Conservation (phyloP, 2,888 invertebrate genomes). For the Aphelenchoides bicaudatus region DNA sequence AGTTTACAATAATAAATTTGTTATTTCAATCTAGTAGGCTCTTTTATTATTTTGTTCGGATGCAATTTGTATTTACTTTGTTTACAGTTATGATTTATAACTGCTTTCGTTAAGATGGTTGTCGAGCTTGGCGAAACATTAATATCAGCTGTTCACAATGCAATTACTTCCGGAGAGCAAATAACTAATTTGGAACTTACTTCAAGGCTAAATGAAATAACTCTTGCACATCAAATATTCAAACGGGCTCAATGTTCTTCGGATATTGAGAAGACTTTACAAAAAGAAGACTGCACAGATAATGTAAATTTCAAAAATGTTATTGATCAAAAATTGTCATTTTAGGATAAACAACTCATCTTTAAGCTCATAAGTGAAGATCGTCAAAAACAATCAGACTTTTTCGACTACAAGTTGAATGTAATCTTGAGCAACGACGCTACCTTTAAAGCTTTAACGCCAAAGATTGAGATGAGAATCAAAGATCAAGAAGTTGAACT, state of each 20-base stretch:
- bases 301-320: neutral
- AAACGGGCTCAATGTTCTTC: neutral
- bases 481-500: slow-evolving; percentile 12
- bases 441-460: slow-evolving; percentile 12
- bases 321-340: neutral
- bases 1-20: neutral
- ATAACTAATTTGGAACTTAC: neutral
- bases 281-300: neutral
- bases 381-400: neutral
- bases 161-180: neutral
- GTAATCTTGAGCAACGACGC: slow-evolving; percentile 13
- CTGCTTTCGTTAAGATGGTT: neutral
- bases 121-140: slow-evolving; percentile 1
- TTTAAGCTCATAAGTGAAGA: neutral
- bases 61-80: too few relatives aligned
- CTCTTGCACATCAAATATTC: neutral
- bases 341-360: slow-evolving; percentile 14
- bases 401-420: slow-evolving; percentile 11
- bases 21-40: too few relatives aligned
- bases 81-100: too few relatives aligned
- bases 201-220: neutral
- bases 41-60: too few relatives aligned
- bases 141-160: slow-evolving; percentile 12
- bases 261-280: slow-evolving; percentile 1
- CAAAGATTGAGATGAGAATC: slow-evolving; percentile 13